Evolutionary conservation across 1,140 invertebrate genomes (phyloP), one percentile per base, ranked within the genome.

Genomic region (Trachelipus rathkii): DNA sequence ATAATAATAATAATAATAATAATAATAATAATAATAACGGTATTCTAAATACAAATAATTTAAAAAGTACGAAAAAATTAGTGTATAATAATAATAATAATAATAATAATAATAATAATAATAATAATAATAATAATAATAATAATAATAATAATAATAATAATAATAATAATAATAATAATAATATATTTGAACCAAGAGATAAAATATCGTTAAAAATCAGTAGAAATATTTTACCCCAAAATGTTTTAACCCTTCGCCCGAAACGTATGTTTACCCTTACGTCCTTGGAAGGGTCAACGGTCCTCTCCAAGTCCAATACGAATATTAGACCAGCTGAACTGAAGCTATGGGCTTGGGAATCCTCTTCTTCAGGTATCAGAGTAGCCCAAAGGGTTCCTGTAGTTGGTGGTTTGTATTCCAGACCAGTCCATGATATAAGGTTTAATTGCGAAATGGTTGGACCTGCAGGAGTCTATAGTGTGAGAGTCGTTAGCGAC

Each of bases 1-100:
- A 33, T 33, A 33, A 6, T 33, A 33, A 33, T 33, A 33, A 33
- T 33, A 33, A 33, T 33, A 33, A 33, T 33, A 33, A 33, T 33
- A 33, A 33, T 33, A 33, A 33, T 33, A 33, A 33, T 33, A 33
- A 33, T 33, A 33, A 33, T 33, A 33, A 33, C 33, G 33, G 33
- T 33, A 33, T 33, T 33, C 6, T 33, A 33, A 33, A 33, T 33
- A 33, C 6, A 33, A 33, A 33, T 33, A 33, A 33, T 33, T 33
- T 33, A 33, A 33, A 33, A 33, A 6, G 6, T 6, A 33, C 33
- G 33, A 33, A 33, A 3, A 33, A 33, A 33, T 33, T 33, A 60
- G 50, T 19, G 19, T 8, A 60, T 60, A 60, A 60, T 60, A 15
- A 60, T 60, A 60, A 60, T 60, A 60, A 60, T 60, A 60, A 60